phyloP scores from a whole-genome alignment of 2,113 vertebrate genomes.

The Ctenodactylus gundi region DNA sequence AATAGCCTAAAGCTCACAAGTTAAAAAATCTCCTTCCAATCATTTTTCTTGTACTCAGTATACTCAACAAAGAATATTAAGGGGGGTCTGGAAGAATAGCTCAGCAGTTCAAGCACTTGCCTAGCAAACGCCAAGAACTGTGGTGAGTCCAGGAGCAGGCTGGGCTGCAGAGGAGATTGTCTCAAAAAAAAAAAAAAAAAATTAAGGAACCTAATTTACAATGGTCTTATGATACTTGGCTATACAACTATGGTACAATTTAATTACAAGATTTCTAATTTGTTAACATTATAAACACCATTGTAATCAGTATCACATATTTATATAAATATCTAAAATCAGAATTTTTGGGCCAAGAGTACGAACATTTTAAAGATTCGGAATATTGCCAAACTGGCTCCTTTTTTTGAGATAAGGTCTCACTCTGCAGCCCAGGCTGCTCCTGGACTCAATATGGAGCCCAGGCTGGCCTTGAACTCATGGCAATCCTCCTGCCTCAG shows the following conservation, averaged over 20 bases:
- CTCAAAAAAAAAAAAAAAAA: slow-evolving; percentile 42
- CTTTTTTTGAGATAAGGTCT: too few relatives aligned
- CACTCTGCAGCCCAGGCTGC: too few relatives aligned
- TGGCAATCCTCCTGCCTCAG: too few relatives aligned
- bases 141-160: too few relatives aligned
- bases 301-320: neutral
- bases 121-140: too few relatives aligned
- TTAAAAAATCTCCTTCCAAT: slow-evolving; percentile 7
- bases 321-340: slow-evolving; percentile 3
- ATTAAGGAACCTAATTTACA: neutral
- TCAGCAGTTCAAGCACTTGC: too few relatives aligned
- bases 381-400: neutral
- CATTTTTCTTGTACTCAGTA: slow-evolving; percentile 15
- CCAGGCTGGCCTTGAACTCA: too few relatives aligned
- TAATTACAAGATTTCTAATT: slow-evolving; percentile 9
- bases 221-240: neutral
- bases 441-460: too few relatives aligned
- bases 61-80: too few relatives aligned
- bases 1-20: neutral
- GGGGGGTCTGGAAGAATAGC: too few relatives aligned
- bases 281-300: slow-evolving; percentile 39
- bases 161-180: too few relatives aligned
- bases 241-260: neutral
- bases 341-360: neutral
- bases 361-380: slow-evolving; percentile 22